A percentile compares a stretch with the other conserved stretches of the same genome.
These are phyloP conservation scores for Megaleporinus macrocephalus DNA, from an alignment of 2,113 vertebrate genomes.

Conservation along the genomic window DNA sequence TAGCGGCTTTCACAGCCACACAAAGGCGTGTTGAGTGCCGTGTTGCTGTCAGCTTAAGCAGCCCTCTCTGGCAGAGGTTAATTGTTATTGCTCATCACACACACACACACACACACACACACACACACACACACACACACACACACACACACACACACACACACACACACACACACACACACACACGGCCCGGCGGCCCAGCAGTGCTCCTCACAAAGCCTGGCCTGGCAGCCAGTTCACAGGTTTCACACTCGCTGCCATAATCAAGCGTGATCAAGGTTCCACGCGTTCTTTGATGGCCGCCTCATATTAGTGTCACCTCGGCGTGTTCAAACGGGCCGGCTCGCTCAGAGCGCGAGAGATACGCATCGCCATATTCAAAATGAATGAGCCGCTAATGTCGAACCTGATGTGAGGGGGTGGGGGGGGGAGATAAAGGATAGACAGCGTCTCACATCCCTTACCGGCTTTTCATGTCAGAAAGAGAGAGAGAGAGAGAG, in stretches of 20 bases:
- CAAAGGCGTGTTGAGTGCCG: background rate
- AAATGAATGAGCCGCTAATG: conserved; percentile 42
- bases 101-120: too few relatives aligned
- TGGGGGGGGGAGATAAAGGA: background rate
- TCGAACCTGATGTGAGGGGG: conserved; percentile 33
- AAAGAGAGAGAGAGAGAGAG: conserved; percentile 2
- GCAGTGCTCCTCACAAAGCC: conserved; percentile 15
- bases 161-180: background rate
- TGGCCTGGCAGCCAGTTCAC: conserved; percentile 50
- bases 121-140: too few relatives aligned
- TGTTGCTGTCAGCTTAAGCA: conserved; percentile 11
- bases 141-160: too few relatives aligned
- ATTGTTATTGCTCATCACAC: conserved; percentile 53
- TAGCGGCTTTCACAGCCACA: background rate
- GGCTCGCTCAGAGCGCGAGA: conserved; percentile 5
- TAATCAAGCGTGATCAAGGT: conserved; percentile 58
- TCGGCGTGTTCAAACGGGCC: conserved; percentile 45
- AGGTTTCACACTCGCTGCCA: conserved; percentile 40
- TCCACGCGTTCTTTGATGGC: conserved; percentile 52
- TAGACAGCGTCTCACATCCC: conserved; percentile 38
- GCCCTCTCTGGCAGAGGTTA: conserved; percentile 25
- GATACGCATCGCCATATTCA: conserved; percentile 19
- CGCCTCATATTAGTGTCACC: conserved; percentile 55
- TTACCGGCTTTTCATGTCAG: conserved; percentile 28
- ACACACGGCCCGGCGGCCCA: conserved; percentile 23